Percentiles rank a stretch among this genome's conserved stretches.
Conservation (phyloP, 2,797 vertebrate species). For the Pseudochirops corinnae region DNA sequence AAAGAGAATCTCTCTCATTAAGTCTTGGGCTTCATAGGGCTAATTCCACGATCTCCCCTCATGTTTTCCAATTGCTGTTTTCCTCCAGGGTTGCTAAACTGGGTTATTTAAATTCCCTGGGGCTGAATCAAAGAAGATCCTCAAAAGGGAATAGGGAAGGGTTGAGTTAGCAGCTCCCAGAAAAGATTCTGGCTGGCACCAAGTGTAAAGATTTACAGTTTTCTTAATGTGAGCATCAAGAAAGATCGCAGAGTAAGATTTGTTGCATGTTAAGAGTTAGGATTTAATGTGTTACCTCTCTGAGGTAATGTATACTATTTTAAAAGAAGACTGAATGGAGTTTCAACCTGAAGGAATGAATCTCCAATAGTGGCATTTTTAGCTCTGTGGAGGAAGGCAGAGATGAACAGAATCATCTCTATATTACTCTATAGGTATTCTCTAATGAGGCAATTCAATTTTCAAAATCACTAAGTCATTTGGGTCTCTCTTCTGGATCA, state of each 20-base stretch:
- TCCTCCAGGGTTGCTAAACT: not conserved
- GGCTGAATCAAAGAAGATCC: not conserved
- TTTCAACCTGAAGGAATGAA: conserved; percentile 7
- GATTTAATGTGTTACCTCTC: conserved; percentile 8
- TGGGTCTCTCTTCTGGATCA: not conserved
- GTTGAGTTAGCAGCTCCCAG: not conserved
- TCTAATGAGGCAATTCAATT: not conserved
- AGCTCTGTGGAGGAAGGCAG: not conserved
- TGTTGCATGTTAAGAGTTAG: not conserved
- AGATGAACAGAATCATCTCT: not conserved
- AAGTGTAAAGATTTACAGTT: not conserved
- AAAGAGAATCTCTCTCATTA: not conserved
- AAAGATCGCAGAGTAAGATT: not conserved
- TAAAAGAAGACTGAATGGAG: conserved; percentile 1
- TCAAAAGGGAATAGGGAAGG: not conserved
- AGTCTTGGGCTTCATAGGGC: not conserved
- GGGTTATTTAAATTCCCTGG: not conserved
- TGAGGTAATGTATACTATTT: conserved; percentile 8
- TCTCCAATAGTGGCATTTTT: not conserved
- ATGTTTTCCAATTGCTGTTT: not conserved
- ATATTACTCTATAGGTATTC: not conserved
- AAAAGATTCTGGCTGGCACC: not conserved
- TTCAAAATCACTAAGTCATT: not conserved
- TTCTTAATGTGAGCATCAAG: not conserved
- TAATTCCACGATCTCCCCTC: not conserved